A percentile compares a stretch with the other conserved stretches of the same genome.
phyloP scores from a whole-genome alignment of 2,888 invertebrate species.

The Melanostoma mellinum region DNA sequence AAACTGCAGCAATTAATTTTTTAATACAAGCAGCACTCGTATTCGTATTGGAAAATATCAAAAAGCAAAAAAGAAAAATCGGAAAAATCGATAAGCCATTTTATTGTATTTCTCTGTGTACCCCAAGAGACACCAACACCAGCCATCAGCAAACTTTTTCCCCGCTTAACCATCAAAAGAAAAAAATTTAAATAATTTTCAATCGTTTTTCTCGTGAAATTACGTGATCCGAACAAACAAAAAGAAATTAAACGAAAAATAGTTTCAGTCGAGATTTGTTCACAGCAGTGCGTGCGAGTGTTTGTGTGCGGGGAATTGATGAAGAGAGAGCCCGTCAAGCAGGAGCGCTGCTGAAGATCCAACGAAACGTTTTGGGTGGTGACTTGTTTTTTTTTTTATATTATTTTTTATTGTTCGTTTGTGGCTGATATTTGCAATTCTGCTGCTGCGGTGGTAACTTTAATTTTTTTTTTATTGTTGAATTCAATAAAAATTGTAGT shows the following conservation, averaged over 20 bases:
- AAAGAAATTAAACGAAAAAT: conserved; percentile 32
- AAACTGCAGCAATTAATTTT: conserved; percentile 42
- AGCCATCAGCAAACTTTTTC: conserved; percentile 4
- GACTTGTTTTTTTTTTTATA: conserved; percentile 47
- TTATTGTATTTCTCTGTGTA: conserved; percentile 37
- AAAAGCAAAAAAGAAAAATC: background rate
- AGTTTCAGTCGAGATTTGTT: conserved; percentile 37
- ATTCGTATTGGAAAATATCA: conserved; percentile 44
- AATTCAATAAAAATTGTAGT: background rate
- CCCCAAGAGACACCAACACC: background rate
- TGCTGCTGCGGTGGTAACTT: conserved; percentile 47
- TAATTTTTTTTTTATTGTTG: conserved; percentile 31
- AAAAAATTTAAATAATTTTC: background rate
- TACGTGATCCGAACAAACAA: conserved; percentile 65
- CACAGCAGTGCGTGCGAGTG: conserved; percentile 55
- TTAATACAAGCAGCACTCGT: conserved; percentile 16
- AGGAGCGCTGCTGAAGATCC: conserved; percentile 63
- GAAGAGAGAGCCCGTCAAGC: conserved; percentile 60
- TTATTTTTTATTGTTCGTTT: conserved; percentile 23
- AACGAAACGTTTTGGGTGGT: conserved; percentile 64
- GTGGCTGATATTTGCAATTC: conserved; percentile 49
- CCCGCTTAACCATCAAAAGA: conserved; percentile 11
- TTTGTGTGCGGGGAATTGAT: conserved; percentile 48
- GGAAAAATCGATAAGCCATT: conserved; percentile 66
- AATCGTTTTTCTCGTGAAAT: conserved; percentile 48